Base-by-base conservation (phyloP, 2,888 invertebrate genomes). In the Penaeus monodon region DNA sequence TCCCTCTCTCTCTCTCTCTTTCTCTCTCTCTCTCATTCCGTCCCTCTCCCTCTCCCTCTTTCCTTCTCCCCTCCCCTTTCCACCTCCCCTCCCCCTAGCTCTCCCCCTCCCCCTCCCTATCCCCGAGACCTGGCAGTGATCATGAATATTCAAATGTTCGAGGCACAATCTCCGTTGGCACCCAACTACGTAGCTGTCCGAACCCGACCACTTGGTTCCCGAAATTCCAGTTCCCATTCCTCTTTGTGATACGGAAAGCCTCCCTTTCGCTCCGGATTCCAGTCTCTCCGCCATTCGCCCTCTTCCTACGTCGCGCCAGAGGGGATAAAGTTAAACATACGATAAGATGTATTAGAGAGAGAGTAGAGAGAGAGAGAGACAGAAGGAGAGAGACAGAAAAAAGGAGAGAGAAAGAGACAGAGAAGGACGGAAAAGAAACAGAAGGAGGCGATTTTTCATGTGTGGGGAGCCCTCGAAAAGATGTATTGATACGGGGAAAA, bases 121-220 rank as follows among this genome's bases (percentile, higher is more conserved):
- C 84, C 84, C 78, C 66, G 68, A 68, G 66, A 68, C 76, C 87
- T 84, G 87, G 84, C 88, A 88, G 77, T 85, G 88, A 82, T 88
- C 88, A 88, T 88, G 88, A 88, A 88, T 88, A 88, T 88, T 88
- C 88, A 88, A 84, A 88, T 85, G 81, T 68, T 77, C 73, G 85
- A 65, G 78, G 84, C 88, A 84, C 88, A 88, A 88, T 88, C 88
- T 88, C 85, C 88, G 88, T 81, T 88, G 88, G 84, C 88, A 88
- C 88, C 88, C 88, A 88, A 81, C 88, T 81, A 88, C 81, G 88
- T 65, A 81, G 81, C 57, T 81, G 88, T 88, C 88, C 88, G 85
- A 85, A 85, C 85, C 65, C 81, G 63, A 80, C 73, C 70, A 81
- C 74, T 38, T 74, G 33, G 29, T 22, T 33, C 33, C 27, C 74